These are phyloP conservation scores for Nebria brevicollis DNA, from an alignment of 2,888 invertebrate species.

Conservation along the genomic window DNA sequence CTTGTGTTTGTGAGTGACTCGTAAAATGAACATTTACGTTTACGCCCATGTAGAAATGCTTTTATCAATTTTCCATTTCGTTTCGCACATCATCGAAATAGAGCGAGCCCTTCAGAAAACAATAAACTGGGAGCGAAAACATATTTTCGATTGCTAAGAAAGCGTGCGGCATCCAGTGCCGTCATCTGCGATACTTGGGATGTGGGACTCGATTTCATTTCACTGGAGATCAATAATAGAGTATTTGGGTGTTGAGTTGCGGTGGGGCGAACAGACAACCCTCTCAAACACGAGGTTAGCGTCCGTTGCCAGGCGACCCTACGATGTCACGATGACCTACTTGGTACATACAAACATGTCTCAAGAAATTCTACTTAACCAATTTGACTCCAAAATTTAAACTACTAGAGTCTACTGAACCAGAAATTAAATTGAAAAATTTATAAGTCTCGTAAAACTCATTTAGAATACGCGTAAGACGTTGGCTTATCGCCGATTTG, in stretches of 20 bases:
- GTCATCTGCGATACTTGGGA: background rate
- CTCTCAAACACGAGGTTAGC: slow-evolving; percentile 33
- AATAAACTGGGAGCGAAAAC: too few species aligned
- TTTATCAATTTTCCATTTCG: background rate
- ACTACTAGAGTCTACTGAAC: too few species aligned
- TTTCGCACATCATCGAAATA: background rate
- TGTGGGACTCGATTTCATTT: background rate
- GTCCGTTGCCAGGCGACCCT: slow-evolving; percentile 42
- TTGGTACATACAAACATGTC: slow-evolving; percentile 6
- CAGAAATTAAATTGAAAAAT: too few species aligned
- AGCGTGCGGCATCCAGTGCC: background rate
- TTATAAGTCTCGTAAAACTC: too few species aligned
- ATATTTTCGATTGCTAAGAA: background rate
- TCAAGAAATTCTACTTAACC: too few species aligned
- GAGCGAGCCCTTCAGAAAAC: too few species aligned
- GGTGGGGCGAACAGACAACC: slow-evolving; percentile 2
- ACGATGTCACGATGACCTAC: slow-evolving; percentile 42
- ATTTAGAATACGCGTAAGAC: background rate
- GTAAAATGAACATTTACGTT: too few species aligned
- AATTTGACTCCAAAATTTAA: too few species aligned
- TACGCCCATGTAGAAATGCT: too few species aligned
- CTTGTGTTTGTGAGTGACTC: too few species aligned
- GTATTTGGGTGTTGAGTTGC: background rate
- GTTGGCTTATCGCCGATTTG: background rate
- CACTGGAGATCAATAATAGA: background rate